Evolutionary conservation across 2,113 vertebrate species (phyloP).

Genomic region (Hypomesus transpacificus): DNA sequence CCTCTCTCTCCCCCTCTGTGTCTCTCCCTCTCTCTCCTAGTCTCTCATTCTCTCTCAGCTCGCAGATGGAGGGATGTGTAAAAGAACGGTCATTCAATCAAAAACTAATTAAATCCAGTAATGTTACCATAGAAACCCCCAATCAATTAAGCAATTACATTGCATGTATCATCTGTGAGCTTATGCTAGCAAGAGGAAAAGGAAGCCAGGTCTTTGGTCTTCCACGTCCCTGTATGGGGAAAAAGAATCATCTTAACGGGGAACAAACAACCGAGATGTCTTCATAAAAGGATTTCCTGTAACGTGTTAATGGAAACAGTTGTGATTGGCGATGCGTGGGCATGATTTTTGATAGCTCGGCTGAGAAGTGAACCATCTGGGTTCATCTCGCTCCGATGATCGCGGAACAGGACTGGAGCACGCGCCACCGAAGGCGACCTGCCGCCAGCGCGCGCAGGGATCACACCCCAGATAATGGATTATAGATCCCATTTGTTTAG

Average conservation of each 20-base stretch:
- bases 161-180: too few relatives aligned
- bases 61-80: slow-evolving; percentile 25
- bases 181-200: too few relatives aligned
- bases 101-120: slow-evolving; percentile 7
- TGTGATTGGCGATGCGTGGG: slow-evolving; percentile 33
- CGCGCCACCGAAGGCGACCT: too few relatives aligned
- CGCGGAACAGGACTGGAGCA: slow-evolving; percentile 58
- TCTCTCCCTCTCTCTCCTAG: too few relatives aligned
- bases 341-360: neutral
- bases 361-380: slow-evolving; percentile 54
- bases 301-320: neutral
- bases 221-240: neutral
- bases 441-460: slow-evolving; percentile 25
- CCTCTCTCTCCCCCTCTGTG: too few relatives aligned
- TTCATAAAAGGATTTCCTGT: neutral
- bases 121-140: slow-evolving; percentile 15
- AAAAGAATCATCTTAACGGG: neutral
- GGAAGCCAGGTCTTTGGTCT: neutral
- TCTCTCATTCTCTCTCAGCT: too few relatives aligned
- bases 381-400: slow-evolving; percentile 46
- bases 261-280: neutral
- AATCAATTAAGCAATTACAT: neutral
- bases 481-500: slow-evolving; percentile 63
- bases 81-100: neutral
- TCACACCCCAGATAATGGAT: slow-evolving; percentile 55